Percentiles rank a stretch among this genome's conserved stretches.
Evolutionary conservation across 2,797 vertebrate species (phyloP).

Genomic region (Otolemur crassicaudatus): DNA sequence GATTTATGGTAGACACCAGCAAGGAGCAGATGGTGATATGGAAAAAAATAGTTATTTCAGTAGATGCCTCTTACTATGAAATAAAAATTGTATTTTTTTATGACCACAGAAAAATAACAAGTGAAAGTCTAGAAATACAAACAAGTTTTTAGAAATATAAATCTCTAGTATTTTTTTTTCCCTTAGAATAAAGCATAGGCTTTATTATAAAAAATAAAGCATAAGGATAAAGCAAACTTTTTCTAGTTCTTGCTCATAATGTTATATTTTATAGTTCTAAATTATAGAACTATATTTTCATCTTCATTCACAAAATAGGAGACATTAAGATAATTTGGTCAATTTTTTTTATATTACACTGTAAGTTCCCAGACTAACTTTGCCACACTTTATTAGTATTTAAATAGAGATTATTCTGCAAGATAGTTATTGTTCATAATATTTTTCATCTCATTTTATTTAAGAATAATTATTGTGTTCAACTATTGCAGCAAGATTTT

Average conservation of each 20-base stretch:
- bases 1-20: conserved; percentile 64
- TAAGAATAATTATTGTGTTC: conserved; percentile 57
- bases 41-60: conserved; percentile 65
- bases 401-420: not conserved
- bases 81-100: conserved; percentile 57
- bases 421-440: not conserved
- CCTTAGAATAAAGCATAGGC: conserved; percentile 36
- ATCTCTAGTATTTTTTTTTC: conserved; percentile 11
- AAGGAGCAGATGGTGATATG: conserved; percentile 41
- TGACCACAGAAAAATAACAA: conserved; percentile 49
- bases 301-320: conserved; percentile 26
- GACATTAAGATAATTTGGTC: conserved; percentile 39
- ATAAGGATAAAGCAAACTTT: not conserved
- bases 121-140: conserved; percentile 30
- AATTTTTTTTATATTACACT: conserved; percentile 28
- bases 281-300: not conserved
- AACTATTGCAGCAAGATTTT: conserved; percentile 22
- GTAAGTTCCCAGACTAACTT: conserved; percentile 25
- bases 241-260: conserved; percentile 32
- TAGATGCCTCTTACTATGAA: conserved; percentile 42
- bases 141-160: not conserved
- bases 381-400: conserved; percentile 42
- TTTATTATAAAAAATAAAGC: too few species aligned
- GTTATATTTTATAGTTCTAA: not conserved
- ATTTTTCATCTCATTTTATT: conserved; percentile 43